Evolutionary conservation across 1,140 invertebrate genomes (phyloP), one percentile per base, ranked within the genome.

Genomic region (Vollenhovia emeryi): DNA sequence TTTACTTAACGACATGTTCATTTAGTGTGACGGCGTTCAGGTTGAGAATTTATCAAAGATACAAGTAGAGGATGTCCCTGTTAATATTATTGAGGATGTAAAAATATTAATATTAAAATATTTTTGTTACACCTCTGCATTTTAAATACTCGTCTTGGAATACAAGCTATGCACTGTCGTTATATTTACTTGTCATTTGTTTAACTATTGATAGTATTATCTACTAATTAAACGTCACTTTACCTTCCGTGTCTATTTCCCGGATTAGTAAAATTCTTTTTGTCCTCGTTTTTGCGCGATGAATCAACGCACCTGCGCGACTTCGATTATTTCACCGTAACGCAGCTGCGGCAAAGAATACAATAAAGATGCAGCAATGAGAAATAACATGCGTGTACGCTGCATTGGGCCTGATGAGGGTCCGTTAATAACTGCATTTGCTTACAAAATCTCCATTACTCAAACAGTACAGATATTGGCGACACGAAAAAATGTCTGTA

Each of bases 301-400:
- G 90, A 91, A 90, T 91, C 88, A 88, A 33, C 62, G 59, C 79
- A 91, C 85, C 84, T 87, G 83, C 84, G 89, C 4, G 71, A 73
- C 79, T 90, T 85, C 69, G 66, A 24, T 84, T 87, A 60, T 57
- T 43, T 80, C 43, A 52, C 36, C 7, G 60, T 36, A 52, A 64
- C 73, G 59, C 91, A 91, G 59, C 91, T 91, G 71, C 55, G 74
- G 40, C 13, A 90, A 84, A 76, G 50, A 88, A 84, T 79, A 52
- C 60, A 85, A 76, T 69, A 83, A 84, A 71, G 78, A 66, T 66
- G 24, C 50, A 84, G 8, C 43, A 88, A 86, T 24, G 33, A 57
- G 27, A 76, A 86, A 33, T 84, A n/a, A n/a, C n/a, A 76, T 40
- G 55, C 64, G 55, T 21, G 27, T 7, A 2, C 3, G 15, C 24